Evolutionary conservation across 2,797 vertebrate species (phyloP).

Genomic region (Leucoraja ocellata): DNA sequence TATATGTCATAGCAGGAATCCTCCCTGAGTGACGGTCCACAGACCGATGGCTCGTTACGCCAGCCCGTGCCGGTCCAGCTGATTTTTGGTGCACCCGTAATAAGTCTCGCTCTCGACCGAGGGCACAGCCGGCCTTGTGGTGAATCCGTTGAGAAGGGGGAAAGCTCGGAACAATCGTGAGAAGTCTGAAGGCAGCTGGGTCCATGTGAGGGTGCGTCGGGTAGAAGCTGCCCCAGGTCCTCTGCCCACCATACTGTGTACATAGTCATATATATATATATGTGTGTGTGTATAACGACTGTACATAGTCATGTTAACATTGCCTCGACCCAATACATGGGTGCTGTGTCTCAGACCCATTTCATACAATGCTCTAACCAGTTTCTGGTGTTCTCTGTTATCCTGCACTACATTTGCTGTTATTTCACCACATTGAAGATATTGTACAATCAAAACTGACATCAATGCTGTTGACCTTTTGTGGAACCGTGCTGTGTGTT

Average conservation of each 20-base stretch:
- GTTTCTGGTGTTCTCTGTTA: not conserved
- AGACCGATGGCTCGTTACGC: not conserved
- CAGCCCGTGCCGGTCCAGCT: not conserved
- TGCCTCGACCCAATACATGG: not conserved
- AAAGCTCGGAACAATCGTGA: not conserved
- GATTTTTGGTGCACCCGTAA: not conserved
- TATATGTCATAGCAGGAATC: not conserved
- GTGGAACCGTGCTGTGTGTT: not conserved
- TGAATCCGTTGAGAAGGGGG: not conserved
- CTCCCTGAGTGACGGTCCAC: not conserved
- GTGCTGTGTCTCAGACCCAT: not conserved
- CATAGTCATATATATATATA: not conserved
- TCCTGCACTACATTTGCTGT: not conserved
- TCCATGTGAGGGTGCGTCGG: not conserved
- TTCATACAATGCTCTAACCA: no score
- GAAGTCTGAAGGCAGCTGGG: not conserved
- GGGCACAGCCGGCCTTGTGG: no score
- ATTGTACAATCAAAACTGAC: not conserved
- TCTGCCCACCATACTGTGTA: not conserved
- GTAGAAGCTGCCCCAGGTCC: not conserved
- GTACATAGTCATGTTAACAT: no score
- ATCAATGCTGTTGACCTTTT: no score
- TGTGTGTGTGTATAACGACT: no score
- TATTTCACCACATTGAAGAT: not conserved
- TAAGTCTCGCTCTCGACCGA: not conserved